Evolutionary conservation across 2,888 invertebrate species (phyloP).

Genomic region (Eristalinus sepulchralis): DNA sequence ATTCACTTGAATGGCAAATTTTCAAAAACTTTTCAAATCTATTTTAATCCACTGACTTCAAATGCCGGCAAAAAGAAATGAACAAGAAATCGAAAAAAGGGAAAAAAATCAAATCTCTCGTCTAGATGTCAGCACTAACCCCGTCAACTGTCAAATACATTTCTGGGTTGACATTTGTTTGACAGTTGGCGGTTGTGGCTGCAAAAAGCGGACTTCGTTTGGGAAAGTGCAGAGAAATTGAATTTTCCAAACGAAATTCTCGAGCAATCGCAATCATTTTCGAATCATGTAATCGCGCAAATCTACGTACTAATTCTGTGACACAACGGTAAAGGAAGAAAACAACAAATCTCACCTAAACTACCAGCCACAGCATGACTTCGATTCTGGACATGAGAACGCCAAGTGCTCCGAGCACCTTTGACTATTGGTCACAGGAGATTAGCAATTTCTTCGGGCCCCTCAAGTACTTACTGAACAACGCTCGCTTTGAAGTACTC

Average conservation of each 20-base stretch:
- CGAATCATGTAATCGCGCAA: constrained; percentile 43
- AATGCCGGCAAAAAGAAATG: neutral
- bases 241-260: constrained; percentile 10
- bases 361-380: constrained; percentile 74
- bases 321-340: neutral
- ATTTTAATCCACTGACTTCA: neutral
- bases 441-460: constrained; percentile 79
- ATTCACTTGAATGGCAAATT: neutral
- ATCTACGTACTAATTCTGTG: neutral
- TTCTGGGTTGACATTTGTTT: neutral
- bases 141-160: constrained; percentile 15
- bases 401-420: constrained; percentile 73
- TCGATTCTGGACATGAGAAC: constrained; percentile 80
- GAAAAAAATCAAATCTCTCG: neutral
- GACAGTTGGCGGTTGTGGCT: constrained; percentile 30
- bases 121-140: constrained; percentile 27
- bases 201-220: constrained; percentile 28
- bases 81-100: neutral
- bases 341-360: constrained; percentile 7
- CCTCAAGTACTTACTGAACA: constrained; percentile 78
- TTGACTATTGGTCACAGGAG: constrained; percentile 78
- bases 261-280: constrained; percentile 1
- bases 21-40: neutral
- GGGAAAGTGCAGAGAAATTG: neutral
- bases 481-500: constrained; percentile 78